A percentile compares a stretch with the other conserved stretches of the same genome.
These are phyloP conservation scores for Nylanderia fulva DNA, from an alignment of 1,140 invertebrate genomes.

Conservation along the genomic window DNA sequence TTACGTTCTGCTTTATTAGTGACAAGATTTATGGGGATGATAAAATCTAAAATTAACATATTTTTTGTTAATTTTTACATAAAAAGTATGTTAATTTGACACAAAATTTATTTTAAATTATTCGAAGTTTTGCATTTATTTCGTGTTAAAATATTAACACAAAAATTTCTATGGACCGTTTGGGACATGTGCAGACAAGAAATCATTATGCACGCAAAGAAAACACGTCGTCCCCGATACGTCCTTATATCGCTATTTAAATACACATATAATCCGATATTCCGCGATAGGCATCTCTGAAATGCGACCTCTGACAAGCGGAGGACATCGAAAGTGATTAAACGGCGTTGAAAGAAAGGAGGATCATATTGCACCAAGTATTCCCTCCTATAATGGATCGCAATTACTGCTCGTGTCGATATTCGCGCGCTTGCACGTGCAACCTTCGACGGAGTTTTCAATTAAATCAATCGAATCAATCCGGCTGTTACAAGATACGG, in stretches of 20 bases:
- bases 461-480: slow-evolving; percentile 41
- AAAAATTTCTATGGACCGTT: no score
- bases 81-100: no score
- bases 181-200: no score
- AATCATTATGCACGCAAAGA: background rate
- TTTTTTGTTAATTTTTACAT: no score
- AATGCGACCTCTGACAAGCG: slow-evolving; percentile 44
- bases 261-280: slow-evolving; percentile 18
- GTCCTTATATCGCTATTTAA: background rate
- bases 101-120: no score
- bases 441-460: slow-evolving; percentile 22
- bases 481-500: background rate
- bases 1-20: no score
- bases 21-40: no score
- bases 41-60: no score
- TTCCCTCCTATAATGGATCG: background rate
- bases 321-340: slow-evolving; percentile 37
- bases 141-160: no score
- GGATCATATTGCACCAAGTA: slow-evolving; percentile 8
- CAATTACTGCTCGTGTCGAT: slow-evolving; percentile 15
- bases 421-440: slow-evolving; percentile 17
- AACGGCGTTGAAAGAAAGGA: background rate
- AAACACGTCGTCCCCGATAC: background rate
- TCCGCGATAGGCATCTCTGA: slow-evolving; percentile 32
- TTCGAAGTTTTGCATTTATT: no score